Conservation (phyloP, 2,888 invertebrate species). For the Cantharis rustica region DNA sequence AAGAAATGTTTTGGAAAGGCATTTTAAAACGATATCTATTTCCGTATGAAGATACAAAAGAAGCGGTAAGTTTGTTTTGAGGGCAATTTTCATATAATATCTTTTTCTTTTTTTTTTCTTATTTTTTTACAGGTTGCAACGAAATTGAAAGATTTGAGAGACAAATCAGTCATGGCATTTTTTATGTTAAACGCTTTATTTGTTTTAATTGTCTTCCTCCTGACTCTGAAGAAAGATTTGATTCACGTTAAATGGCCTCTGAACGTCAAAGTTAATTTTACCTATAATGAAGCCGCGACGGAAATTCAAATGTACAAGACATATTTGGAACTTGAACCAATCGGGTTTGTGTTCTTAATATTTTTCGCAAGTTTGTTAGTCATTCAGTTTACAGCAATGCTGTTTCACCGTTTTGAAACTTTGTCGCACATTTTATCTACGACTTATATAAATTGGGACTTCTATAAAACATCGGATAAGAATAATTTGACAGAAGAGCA, state of each 20-base stretch:
- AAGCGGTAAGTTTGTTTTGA: constrained; percentile 56
- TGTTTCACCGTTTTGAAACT: constrained; percentile 76
- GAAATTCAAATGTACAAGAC: constrained; percentile 60
- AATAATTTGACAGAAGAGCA: constrained; percentile 84
- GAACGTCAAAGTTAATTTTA: constrained; percentile 59
- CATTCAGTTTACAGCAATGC: constrained; percentile 76
- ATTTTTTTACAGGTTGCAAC: constrained; percentile 41
- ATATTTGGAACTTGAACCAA: constrained; percentile 71
- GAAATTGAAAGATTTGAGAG: constrained; percentile 66
- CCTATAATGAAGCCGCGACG: constrained; percentile 41
- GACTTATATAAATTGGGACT: constrained; percentile 60
- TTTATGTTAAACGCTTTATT: constrained; percentile 79
- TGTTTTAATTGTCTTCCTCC: constrained; percentile 73
- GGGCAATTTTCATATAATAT: background rate
- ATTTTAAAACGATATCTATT: constrained; percentile 76
- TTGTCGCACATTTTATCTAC: constrained; percentile 75
- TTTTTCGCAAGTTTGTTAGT: constrained; percentile 72
- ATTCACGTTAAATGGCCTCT: constrained; percentile 73
- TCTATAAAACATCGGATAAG: constrained; percentile 4
- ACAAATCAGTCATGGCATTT: constrained; percentile 71
- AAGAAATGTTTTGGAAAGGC: constrained; percentile 78
- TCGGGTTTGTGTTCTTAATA: constrained; percentile 74
- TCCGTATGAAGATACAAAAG: constrained; percentile 71
- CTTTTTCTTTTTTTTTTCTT: background rate
- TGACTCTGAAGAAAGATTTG: constrained; percentile 74